phyloP scores from a whole-genome alignment of 2,888 invertebrate species.

The Carcina quercana region DNA sequence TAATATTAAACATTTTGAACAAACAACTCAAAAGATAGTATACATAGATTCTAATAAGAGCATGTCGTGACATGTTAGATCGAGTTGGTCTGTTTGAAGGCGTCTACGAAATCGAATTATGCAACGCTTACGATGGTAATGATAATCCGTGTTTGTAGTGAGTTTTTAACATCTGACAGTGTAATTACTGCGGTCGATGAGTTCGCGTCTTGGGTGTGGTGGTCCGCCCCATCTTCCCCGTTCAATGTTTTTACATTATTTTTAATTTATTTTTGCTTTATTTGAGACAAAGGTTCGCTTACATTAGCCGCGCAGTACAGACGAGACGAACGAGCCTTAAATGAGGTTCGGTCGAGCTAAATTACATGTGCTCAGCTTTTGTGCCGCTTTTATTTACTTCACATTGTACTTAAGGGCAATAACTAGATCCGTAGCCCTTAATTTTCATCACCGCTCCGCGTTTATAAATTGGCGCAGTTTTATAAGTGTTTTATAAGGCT shows the following conservation, averaged over 20 bases:
- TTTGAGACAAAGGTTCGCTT: conserved; percentile 56
- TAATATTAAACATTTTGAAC: too few species aligned
- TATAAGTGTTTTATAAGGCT: conserved; percentile 42
- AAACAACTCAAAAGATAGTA: neutral
- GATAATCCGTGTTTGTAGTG: conserved; percentile 28
- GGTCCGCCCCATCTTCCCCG: conserved; percentile 55
- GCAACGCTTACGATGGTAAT: conserved; percentile 1
- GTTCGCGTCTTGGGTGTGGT: conserved; percentile 51
- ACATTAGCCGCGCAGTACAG: conserved; percentile 57
- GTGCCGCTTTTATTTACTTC: conserved; percentile 67
- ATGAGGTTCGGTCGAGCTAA: conserved; percentile 66
- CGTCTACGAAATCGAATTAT: conserved; percentile 4
- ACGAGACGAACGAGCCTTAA: conserved; percentile 53
- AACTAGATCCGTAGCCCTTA: conserved; percentile 58
- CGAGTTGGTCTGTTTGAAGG: conserved; percentile 6
- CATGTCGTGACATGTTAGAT: conserved; percentile 4
- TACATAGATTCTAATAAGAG: neutral
- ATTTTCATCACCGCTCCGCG: conserved; percentile 51
- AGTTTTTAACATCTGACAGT: conserved; percentile 52
- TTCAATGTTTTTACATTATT: conserved; percentile 63
- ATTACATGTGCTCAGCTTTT: conserved; percentile 59
- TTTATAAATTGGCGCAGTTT: conserved; percentile 43
- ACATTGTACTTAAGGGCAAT: conserved; percentile 71
- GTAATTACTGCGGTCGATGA: conserved; percentile 59
- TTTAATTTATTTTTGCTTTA: conserved; percentile 63